Percentiles rank a stretch among this genome's conserved stretches.
These are phyloP conservation scores for Philypnodon macrostomus DNA, from an alignment of 2,797 vertebrate genomes.

Conservation along the genomic window DNA sequence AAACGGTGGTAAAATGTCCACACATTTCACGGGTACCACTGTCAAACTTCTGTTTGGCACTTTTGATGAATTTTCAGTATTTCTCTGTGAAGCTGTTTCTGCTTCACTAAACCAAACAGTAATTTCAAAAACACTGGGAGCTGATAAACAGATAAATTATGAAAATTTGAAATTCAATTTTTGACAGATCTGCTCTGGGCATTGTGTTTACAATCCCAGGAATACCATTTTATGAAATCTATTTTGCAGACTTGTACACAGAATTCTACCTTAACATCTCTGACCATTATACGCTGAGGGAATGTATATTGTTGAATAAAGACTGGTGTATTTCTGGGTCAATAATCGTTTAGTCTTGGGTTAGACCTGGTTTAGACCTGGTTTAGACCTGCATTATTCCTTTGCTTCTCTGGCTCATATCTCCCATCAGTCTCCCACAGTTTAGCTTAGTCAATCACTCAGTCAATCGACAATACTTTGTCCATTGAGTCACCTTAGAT, in stretches of 20 bases:
- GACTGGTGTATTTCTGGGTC: conserved; percentile 27
- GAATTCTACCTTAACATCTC: too few species aligned
- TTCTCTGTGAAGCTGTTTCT: neutral
- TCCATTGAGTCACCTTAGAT: too few species aligned
- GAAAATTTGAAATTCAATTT: neutral
- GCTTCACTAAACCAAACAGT: neutral
- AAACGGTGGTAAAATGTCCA: too few species aligned
- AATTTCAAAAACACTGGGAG: too few species aligned
- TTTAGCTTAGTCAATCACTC: too few species aligned
- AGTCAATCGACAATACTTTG: conserved; percentile 49
- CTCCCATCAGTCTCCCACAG: conserved; percentile 12
- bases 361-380: too few species aligned
- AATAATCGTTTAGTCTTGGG: too few species aligned
- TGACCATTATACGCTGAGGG: too few species aligned
- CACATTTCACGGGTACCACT: too few species aligned
- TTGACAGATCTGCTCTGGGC: neutral
- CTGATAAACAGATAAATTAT: too few species aligned
- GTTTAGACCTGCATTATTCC: too few species aligned
- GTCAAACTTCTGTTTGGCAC: too few species aligned
- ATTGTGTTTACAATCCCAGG: conserved; percentile 17
- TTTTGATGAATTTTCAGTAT: neutral
- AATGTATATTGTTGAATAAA: conserved; percentile 30
- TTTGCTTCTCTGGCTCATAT: conserved; percentile 35
- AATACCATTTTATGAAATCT: conserved; percentile 29
- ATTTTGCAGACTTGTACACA: conserved; percentile 34